phyloP scores from a whole-genome alignment of 2,113 vertebrate genomes.

The Charadrius vociferus region DNA sequence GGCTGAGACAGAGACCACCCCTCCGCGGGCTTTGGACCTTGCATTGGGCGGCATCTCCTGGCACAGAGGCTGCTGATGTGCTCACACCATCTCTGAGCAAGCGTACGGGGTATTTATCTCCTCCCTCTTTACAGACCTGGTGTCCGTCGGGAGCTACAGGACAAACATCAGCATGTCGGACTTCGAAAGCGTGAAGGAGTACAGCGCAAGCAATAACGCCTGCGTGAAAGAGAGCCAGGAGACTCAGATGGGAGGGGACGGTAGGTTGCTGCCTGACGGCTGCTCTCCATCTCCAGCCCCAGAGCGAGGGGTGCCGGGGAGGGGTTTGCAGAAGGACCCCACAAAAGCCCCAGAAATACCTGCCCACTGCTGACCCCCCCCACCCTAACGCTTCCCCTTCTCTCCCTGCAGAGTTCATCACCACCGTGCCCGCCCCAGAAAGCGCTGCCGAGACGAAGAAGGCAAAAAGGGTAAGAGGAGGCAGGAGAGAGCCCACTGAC shows the following conservation, averaged over 20 bases:
- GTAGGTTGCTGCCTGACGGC: not conserved
- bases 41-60: fast-evolving
- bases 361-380: fast-evolving
- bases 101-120: fast-evolving
- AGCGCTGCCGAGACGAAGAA: not conserved
- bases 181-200: slow-evolving; percentile 63
- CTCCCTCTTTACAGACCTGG: slow-evolving; percentile 60
- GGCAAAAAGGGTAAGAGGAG: slow-evolving; percentile 72
- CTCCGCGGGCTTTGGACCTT: fast-evolving
- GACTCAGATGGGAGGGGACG: slow-evolving; percentile 22
- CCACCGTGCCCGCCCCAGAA: fast-evolving
- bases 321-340: not conserved
- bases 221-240: slow-evolving; percentile 46
- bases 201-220: slow-evolving; percentile 34
- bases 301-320: fast-evolving
- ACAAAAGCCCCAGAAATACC: not conserved
- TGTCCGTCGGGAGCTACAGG: slow-evolving; percentile 79
- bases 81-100: fast-evolving
- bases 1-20: not conserved
- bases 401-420: slow-evolving; percentile 43
- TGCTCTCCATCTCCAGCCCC: not conserved
- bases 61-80: fast-evolving
- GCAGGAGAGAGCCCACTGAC: not conserved
- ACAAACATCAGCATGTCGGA: slow-evolving; percentile 81
- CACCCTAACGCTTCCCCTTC: not conserved